These are phyloP conservation scores for Meloidogyne floridensis DNA, from an alignment of 1,140 invertebrate genomes.

Conservation along the genomic window DNA sequence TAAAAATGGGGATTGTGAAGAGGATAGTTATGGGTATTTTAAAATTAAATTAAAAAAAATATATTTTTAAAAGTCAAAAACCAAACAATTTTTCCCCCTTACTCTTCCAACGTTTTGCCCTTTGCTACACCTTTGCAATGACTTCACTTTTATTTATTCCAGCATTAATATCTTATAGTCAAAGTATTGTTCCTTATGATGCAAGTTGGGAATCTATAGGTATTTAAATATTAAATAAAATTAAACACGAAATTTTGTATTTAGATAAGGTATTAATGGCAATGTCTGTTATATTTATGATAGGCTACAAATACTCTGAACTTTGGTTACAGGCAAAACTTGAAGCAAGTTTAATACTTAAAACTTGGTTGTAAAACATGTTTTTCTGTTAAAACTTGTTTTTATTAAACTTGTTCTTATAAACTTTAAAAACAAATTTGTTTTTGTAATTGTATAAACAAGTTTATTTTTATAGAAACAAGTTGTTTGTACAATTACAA, in stretches of 20 bases:
- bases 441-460: too few relatives aligned
- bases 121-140: slow-evolving; percentile 30
- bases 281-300: slow-evolving; percentile 40
- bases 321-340: slow-evolving; percentile 36
- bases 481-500: too few relatives aligned
- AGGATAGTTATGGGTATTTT: neutral
- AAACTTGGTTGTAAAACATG: too few relatives aligned
- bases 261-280: slow-evolving; percentile 31
- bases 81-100: neutral
- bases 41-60: slow-evolving; percentile 2
- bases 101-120: slow-evolving; percentile 12
- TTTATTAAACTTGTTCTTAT: too few relatives aligned
- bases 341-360: slow-evolving; percentile 17
- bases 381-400: too few relatives aligned
- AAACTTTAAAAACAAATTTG: too few relatives aligned
- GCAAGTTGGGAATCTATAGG: slow-evolving; percentile 54
- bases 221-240: neutral
- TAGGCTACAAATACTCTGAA: slow-evolving; percentile 42
- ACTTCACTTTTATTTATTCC: slow-evolving; percentile 41
- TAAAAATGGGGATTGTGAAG: slow-evolving; percentile 11
- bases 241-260: neutral
- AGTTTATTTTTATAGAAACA: too few relatives aligned
- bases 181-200: slow-evolving; percentile 47
- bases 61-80: neutral
- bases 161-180: slow-evolving; percentile 49